Base-by-base conservation (phyloP, 2,888 invertebrate genomes). In the Calliopum simillimum region DNA sequence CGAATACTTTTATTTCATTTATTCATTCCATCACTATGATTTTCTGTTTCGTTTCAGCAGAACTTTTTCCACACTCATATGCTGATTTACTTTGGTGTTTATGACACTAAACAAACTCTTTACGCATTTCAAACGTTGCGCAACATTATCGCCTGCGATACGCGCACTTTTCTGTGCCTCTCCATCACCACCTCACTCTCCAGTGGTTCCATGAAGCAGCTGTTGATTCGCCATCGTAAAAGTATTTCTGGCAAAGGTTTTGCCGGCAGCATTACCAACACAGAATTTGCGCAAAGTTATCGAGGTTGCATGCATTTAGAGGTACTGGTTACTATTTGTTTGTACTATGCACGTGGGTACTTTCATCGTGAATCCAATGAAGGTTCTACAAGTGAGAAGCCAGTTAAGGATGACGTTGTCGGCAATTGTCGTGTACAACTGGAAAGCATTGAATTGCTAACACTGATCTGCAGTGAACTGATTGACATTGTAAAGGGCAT, bases 251-350 rank as follows among this genome's bases (percentile, higher is more conserved):
- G 92, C 11, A 87, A 89, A 75, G 90, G 89, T 16, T 92, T 91
- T 78, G 86, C 87, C 8, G 92, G 92, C 1, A 90, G 90, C 51
- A 85, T 91, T 11, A 87, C 85, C 16, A 88, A 86, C 67, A 88
- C 88, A 1, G 93, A 93, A 77, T 90, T 91, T 75, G 86, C 91
- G 49, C 90, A 91, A 58, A 90, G 90, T 69, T 93, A 91, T 80
- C 88, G 93, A 16, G 93, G 92, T 46, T 92, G 91, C 81, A 95
- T 94, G 91, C 93, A 94, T 78, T 86, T 96, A 67, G 95, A 96
- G 85, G 90, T 94, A 13, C 86, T 95, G 44, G 89, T 92, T 71
- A 89, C 92, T 2, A 88, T 94, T 53, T 93, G 94, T 79, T 87
- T 96, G 69, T 94, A 95, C 84, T 95, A 91, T 82, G 90, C 94